Evolutionary conservation across 2,113 vertebrate genomes (phyloP).

Genomic region (Sciurus niger): DNA sequence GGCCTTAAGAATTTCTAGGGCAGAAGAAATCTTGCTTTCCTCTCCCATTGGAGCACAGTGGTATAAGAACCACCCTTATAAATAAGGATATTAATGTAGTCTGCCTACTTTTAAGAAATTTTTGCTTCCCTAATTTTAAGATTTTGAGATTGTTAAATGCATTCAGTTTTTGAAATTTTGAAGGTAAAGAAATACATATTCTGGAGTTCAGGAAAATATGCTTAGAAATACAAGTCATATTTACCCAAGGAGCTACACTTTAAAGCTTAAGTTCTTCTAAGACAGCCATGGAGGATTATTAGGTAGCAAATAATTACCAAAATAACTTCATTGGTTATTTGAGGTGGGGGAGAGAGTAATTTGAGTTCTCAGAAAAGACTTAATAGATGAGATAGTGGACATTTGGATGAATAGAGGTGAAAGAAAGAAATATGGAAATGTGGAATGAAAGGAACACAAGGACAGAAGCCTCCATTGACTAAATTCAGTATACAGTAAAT

Average conservation of each 20-base stretch:
- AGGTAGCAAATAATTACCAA: slow-evolving; percentile 25
- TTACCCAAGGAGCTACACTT: slow-evolving; percentile 41
- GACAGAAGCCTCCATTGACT: background rate
- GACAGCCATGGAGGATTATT: slow-evolving; percentile 9
- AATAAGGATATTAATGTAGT: background rate
- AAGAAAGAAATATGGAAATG: slow-evolving; percentile 3
- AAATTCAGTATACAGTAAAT: slow-evolving; percentile 22
- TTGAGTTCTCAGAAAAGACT: background rate
- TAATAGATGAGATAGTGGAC: background rate
- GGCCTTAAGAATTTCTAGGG: background rate
- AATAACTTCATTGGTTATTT: slow-evolving; percentile 40
- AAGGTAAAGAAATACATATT: background rate
- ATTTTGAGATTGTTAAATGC: slow-evolving; percentile 42
- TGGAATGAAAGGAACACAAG: background rate
- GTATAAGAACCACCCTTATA: background rate
- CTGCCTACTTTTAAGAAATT: background rate
- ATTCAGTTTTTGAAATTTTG: slow-evolving; percentile 45
- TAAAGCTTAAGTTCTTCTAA: slow-evolving; percentile 58
- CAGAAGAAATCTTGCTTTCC: slow-evolving; percentile 25
- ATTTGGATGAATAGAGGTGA: slow-evolving; percentile 24
- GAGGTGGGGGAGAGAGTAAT: background rate
- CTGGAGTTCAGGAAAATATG: slow-evolving; percentile 51
- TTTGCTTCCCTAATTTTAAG: slow-evolving; percentile 42
- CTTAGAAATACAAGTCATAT: slow-evolving; percentile 53
- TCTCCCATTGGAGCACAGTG: background rate